Evolutionary conservation across 2,888 invertebrate genomes (phyloP).

Genomic region (Hedya salicella): DNA sequence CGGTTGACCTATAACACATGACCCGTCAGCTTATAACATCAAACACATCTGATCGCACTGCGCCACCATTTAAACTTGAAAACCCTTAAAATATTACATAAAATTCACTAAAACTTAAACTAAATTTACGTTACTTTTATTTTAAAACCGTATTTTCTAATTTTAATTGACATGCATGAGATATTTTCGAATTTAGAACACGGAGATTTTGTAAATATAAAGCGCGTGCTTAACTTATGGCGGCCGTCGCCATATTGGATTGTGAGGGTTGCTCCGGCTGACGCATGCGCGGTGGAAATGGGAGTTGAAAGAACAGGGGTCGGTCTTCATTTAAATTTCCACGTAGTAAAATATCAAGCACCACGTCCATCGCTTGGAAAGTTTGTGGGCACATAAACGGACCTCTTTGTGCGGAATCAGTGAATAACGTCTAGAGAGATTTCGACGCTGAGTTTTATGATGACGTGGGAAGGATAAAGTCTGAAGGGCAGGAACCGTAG

Average conservation of each 20-base stretch:
- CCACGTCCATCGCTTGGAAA: slow-evolving; percentile 31
- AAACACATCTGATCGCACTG: slow-evolving; percentile 71
- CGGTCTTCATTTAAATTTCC: slow-evolving; percentile 39
- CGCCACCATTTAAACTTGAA: slow-evolving; percentile 55
- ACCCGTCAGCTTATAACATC: slow-evolving; percentile 56
- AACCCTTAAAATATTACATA: slow-evolving; percentile 38
- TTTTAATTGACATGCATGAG: slow-evolving; percentile 36
- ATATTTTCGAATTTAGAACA: slow-evolving; percentile 15
- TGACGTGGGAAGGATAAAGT: slow-evolving; percentile 15
- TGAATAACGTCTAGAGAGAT: slow-evolving; percentile 15
- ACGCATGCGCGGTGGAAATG: slow-evolving; percentile 70
- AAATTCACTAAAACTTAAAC: slow-evolving; percentile 38
- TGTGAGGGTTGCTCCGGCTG: slow-evolving; percentile 64
- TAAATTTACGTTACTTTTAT: slow-evolving; percentile 47
- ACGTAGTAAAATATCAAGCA: slow-evolving; percentile 29
- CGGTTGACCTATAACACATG: slow-evolving; percentile 61
- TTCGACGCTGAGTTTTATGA: slow-evolving; percentile 12
- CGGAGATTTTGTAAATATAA: slow-evolving; percentile 59
- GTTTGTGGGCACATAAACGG: slow-evolving; percentile 21
- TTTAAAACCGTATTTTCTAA: slow-evolving; percentile 39
- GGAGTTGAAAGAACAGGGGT: slow-evolving; percentile 39
- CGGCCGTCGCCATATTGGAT: slow-evolving; percentile 82
- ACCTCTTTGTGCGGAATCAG: slow-evolving; percentile 2
- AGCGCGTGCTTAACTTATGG: slow-evolving; percentile 78
- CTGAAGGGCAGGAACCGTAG: slow-evolving; percentile 29